Evolutionary conservation across 2,113 vertebrate species (phyloP), one percentile per base, ranked within the genome.

Genomic region (Notothenia rossii): DNA sequence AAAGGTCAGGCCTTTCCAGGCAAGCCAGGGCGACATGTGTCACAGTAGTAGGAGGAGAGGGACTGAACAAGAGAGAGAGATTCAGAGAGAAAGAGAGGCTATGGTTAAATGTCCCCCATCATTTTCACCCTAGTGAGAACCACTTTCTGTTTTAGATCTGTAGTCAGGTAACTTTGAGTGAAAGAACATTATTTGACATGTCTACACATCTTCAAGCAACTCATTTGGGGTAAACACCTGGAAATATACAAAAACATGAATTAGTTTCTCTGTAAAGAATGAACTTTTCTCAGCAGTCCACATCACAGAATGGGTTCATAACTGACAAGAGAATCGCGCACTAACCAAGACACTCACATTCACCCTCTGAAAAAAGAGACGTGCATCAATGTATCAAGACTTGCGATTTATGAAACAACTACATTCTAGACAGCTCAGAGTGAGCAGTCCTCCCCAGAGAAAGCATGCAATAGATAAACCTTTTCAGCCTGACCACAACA

Each of bases 1-100:
- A 94, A 95, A 95, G 95, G 94, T 95, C 95, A 91, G 81, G 91
- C 86, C 91, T 95, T 94, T 94, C 93, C 94, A 86, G 89, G 93
- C 89, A 89, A 90, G 93, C 92, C 90, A 90, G 88, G 91, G 89
- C 79, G 90, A 93, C 91, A 90, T 89, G 92, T 90, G 90, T 91
- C 86, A 86, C 82, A 78, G 84, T 79, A 77, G 79, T 69, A 83
- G 83, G 75, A 84, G 76, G 79, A 73, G 65, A 81, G 73, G 60
- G 61, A 78, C 70, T 55, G 79, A 86, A 84, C 68, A 55, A 83
- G 78, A 84, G 64, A 56, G 66, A 71, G 49, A 71, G 62, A 51
- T 7, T 13, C 48, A 13, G 63, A 62, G 66, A 75, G 56, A 78
- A 59, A 75, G 74, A 77, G 53, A 29, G 61, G 69, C 25, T 25